Base-by-base conservation (phyloP, 2,113 vertebrate species). In the Macroglossus sobrinus region DNA sequence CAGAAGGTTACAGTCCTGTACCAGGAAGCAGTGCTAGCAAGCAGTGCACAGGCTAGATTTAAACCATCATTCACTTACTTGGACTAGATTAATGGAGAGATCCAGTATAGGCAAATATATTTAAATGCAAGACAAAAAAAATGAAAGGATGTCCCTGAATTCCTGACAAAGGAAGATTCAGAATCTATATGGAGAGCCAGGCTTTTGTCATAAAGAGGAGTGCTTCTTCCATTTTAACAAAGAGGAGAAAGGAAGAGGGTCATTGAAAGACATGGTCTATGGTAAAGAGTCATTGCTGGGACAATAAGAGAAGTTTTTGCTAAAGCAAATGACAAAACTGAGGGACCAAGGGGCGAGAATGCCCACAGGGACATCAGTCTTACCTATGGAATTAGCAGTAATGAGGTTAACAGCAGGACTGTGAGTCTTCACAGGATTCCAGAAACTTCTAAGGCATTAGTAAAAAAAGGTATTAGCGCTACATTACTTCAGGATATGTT, bases 331-430 rank as follows among this genome's bases (percentile, higher is more conserved):
- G 10, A 66, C 22, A 78, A 87, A 81, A 84, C 33, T 66, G 22
- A 53, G 10, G 47, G 22, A 66, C 6, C 2, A 38, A 66, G 3
- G 9, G 15, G 1, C 43, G 71, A 64, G 35, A 74, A 33, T 55
- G 7, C 38, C 7, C 12, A 68, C 33, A 26, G 22, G 26, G 7
- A 79, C 8, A n/a, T 35, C 24, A 43, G 13, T 24, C 53, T 26
- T 38, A 38, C 61, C 47, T 61, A 28, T 81, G 61, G 35, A 40
- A 71, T 87, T 38, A 71, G 6, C 5, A 59, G 15, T 79, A 93
- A 53, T 21, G 2, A 0, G 43, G 7, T 1, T 45, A 13, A 14
- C 11, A 55, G 35, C 3, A 33, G 11, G 15, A 24, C 5, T 7
- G 3, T 3, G 3, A n/a, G 3, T 61, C 47, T 74, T 93, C 12